These are phyloP conservation scores for Eulemur albifrons DNA, from an alignment of 2,797 vertebrate species.

Conservation along the genomic window DNA sequence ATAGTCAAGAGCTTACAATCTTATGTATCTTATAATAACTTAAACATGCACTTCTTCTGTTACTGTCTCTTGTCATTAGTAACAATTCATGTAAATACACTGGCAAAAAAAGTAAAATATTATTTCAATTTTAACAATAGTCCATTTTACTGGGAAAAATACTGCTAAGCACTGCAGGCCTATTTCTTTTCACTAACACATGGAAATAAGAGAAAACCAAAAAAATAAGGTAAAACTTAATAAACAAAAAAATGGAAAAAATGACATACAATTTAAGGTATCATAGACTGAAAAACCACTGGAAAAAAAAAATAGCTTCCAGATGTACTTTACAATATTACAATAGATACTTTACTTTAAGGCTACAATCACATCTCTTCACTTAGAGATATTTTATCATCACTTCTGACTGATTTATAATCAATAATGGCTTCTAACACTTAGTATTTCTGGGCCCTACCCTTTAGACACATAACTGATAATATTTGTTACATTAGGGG, in stretches of 20 bases:
- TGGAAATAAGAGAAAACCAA: not conserved
- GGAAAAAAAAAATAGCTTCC: not conserved
- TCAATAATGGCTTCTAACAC: not conserved
- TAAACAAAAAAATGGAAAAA: not conserved
- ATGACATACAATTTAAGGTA: slow-evolving; percentile 26
- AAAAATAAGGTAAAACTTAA: not conserved
- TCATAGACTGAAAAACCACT: slow-evolving; percentile 29
- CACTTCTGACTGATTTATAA: slow-evolving; percentile 1
- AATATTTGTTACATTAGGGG: not conserved
- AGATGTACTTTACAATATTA: not conserved
- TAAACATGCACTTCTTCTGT: slow-evolving; percentile 21
- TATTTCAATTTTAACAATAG: slow-evolving; percentile 37
- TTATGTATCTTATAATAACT: slow-evolving; percentile 17
- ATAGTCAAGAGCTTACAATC: slow-evolving; percentile 6
- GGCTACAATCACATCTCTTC: slow-evolving; percentile 15
- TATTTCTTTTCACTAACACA: slow-evolving; percentile 30
- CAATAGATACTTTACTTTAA: slow-evolving; percentile 32
- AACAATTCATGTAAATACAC: slow-evolving; percentile 35
- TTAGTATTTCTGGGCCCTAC: slow-evolving; percentile 7
- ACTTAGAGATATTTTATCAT: slow-evolving; percentile 25
- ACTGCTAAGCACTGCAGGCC: not conserved
- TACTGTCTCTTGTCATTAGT: not conserved
- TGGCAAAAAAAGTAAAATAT: slow-evolving; percentile 3
- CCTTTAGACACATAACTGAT: not conserved
- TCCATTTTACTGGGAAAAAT: slow-evolving; percentile 8